Percentiles rank a stretch among this genome's conserved stretches.
These are phyloP conservation scores for Columba livia DNA, from an alignment of 2,113 vertebrate species.

Conservation along the genomic window DNA sequence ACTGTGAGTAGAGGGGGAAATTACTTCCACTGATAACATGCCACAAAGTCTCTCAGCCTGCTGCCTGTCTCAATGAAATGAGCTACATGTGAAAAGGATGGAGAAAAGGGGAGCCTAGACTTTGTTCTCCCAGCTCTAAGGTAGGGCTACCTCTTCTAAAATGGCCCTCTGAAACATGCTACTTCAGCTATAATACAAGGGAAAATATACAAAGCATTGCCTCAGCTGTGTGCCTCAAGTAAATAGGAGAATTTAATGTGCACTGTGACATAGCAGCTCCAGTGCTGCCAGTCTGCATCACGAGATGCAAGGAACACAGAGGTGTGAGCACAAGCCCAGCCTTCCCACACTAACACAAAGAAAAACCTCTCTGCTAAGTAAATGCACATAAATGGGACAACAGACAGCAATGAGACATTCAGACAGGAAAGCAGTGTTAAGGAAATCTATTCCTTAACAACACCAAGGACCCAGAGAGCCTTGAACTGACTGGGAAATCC, in stretches of 20 bases:
- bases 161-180: not conserved
- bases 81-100: not conserved
- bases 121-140: not conserved
- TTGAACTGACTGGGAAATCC: not conserved
- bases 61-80: not conserved
- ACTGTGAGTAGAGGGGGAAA: not conserved
- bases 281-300: not conserved
- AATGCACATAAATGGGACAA: not conserved
- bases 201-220: not conserved
- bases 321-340: not conserved
- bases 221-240: not conserved
- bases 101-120: not conserved
- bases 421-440: not conserved
- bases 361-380: not conserved
- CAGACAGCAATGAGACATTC: not conserved
- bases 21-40: not conserved
- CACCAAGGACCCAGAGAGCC: not conserved
- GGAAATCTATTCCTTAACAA: no score
- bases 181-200: not conserved
- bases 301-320: accelerated
- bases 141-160: not conserved
- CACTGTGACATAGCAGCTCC: not conserved
- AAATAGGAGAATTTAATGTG: not conserved
- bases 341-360: not conserved
- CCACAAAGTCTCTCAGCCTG: not conserved